Conservation (phyloP, 2,797 vertebrate species). For the Fringilla coelebs region DNA sequence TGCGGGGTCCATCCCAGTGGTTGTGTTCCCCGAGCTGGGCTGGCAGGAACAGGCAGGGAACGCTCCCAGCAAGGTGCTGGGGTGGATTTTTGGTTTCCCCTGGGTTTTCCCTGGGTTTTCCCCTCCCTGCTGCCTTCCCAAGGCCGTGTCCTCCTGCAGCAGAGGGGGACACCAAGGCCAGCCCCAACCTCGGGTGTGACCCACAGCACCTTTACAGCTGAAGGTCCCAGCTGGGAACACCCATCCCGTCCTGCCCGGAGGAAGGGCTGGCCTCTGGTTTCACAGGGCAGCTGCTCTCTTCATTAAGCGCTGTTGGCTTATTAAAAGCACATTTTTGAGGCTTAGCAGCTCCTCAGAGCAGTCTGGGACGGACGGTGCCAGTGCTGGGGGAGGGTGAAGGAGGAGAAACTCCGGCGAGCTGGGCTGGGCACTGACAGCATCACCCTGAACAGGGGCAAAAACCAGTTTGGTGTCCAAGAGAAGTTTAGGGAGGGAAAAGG, state of each 20-base stretch:
- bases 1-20: accelerated
- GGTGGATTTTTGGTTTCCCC: background rate
- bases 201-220: background rate
- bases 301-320: background rate
- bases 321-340: slow-evolving; percentile 58
- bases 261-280: background rate
- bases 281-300: background rate
- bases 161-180: background rate
- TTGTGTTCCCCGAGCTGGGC: accelerated
- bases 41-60: accelerated
- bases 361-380: background rate
- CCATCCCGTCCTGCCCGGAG: accelerated
- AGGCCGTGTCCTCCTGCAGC: accelerated
- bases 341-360: slow-evolving; percentile 20
- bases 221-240: accelerated
- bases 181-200: background rate
- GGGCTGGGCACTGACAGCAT: background rate
- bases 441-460: accelerated
- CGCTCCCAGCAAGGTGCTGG: background rate
- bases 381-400: accelerated
- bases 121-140: background rate
- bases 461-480: background rate
- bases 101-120: background rate
- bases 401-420: accelerated
- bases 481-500: accelerated